Evolutionary conservation across 2,113 vertebrate species (phyloP).

Genomic region (Colaptes auratus): DNA sequence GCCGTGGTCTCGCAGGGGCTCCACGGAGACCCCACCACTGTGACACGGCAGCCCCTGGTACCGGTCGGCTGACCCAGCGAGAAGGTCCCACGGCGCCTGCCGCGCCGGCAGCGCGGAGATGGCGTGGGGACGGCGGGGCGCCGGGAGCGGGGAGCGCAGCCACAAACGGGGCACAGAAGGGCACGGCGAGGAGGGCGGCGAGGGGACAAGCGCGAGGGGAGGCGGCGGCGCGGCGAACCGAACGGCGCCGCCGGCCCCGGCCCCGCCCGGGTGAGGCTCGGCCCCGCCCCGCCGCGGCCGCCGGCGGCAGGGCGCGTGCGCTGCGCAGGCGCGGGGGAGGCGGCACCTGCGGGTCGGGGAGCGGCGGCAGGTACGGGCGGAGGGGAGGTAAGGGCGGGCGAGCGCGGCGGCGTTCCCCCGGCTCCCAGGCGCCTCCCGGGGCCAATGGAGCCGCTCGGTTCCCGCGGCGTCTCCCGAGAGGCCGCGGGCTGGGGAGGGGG

Average conservation of each 20-base stretch:
- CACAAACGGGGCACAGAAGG: no score
- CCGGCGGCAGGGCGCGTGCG: neutral
- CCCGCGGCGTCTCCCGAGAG: neutral
- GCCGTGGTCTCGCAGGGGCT: fast-evolving
- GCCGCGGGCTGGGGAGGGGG: no score
- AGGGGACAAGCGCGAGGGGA: no score
- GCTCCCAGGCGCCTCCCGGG: fast-evolving
- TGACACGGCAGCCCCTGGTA: no score
- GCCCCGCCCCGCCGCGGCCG: no score
- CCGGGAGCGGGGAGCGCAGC: neutral
- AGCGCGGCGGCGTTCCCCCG: no score
- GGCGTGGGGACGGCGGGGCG: neutral
- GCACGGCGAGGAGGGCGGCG: neutral
- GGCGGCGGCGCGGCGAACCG: no score
- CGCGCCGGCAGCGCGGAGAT: neutral
- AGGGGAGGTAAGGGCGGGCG: neutral
- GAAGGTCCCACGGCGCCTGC: neutral
- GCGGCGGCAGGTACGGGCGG: neutral
- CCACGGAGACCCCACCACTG: neutral
- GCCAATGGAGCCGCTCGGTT: neutral
- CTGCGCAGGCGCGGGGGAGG: neutral
- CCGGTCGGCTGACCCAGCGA: neutral
- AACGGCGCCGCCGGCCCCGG: neutral
- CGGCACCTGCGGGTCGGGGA: neutral
- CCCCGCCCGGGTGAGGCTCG: no score